Percentiles rank a stretch among this genome's conserved stretches.
Evolutionary conservation across 2,113 vertebrate genomes (phyloP).

Genomic region (Sinosuthora webbiana): DNA sequence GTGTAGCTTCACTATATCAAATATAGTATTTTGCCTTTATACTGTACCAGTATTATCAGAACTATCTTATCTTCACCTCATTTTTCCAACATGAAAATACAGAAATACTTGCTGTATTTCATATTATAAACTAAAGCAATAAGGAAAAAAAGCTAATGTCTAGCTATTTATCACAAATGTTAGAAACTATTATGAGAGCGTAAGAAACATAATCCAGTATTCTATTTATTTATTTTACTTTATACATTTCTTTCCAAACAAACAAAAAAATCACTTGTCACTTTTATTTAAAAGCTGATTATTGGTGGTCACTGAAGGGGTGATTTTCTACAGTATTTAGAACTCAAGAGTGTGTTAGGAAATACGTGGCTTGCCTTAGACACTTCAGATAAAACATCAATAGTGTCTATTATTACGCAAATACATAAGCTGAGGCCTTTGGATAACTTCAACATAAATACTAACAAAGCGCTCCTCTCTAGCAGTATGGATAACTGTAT

Average conservation of each 20-base stretch:
- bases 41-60: background rate
- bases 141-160: background rate
- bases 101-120: background rate
- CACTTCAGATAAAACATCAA: background rate
- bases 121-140: background rate
- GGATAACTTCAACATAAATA: background rate
- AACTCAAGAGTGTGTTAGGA: background rate
- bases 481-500: background rate
- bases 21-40: background rate
- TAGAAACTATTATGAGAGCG: background rate
- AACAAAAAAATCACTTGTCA: background rate
- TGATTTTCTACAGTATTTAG: background rate
- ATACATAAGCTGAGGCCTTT: background rate
- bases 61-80: background rate
- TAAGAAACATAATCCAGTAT: background rate
- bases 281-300: background rate
- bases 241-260: background rate
- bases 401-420: background rate
- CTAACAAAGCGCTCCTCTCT: background rate
- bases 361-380: background rate
- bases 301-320: background rate
- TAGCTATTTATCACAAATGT: background rate
- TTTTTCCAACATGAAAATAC: background rate
- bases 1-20: background rate
- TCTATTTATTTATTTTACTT: background rate